Evolutionary conservation across 2,113 vertebrate genomes (phyloP).

Genomic region (Haemorhous mexicanus): DNA sequence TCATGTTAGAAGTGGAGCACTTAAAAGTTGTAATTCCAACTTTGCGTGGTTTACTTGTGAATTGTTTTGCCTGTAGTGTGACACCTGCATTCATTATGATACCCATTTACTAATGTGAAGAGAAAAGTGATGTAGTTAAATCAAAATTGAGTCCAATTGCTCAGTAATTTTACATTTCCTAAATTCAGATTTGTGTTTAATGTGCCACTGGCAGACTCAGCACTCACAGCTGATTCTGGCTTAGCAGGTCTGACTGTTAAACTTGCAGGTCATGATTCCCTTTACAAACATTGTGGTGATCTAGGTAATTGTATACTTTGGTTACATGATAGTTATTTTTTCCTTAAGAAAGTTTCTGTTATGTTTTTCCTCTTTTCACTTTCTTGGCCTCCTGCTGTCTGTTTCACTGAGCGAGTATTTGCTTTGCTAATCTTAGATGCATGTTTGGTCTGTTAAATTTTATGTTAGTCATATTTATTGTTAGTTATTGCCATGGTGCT

Average conservation of each 20-base stretch:
- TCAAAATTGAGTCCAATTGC: background rate
- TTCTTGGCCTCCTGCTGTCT: background rate
- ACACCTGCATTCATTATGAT: background rate
- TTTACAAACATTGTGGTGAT: background rate
- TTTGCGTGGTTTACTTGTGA: background rate
- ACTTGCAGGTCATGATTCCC: background rate
- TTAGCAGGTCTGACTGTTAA: background rate
- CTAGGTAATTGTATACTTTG: background rate
- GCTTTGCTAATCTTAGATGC: background rate
- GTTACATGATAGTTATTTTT: background rate
- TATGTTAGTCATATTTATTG: background rate
- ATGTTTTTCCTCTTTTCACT: background rate
- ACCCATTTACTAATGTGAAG: background rate
- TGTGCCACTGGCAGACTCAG: background rate
- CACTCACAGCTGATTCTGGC: background rate
- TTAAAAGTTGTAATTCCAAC: background rate
- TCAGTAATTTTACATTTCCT: background rate
- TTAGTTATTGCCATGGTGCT: background rate
- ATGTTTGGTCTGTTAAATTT: background rate
- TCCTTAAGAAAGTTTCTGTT: background rate
- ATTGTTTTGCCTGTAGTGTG: background rate
- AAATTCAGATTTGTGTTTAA: background rate
- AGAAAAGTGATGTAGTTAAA: background rate
- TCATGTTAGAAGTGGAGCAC: background rate
- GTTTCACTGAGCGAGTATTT: background rate